phyloP scores from a whole-genome alignment of 2,797 vertebrate species.

The Crocidura indochinensis region DNA sequence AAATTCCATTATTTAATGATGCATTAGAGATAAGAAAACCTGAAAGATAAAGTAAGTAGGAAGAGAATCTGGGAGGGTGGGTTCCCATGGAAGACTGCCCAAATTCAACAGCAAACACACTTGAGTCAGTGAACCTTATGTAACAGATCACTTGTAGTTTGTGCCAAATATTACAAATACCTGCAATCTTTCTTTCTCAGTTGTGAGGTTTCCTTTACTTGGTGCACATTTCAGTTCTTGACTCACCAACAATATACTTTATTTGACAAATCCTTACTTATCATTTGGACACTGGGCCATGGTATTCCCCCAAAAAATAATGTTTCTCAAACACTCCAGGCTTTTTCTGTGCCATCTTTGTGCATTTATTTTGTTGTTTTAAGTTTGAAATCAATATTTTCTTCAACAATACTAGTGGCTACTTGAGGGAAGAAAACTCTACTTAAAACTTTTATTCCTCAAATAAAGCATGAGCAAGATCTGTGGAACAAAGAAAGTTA shows the following conservation, averaged over 20 bases:
- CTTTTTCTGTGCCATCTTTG: neutral
- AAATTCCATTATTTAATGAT: conserved; percentile 4
- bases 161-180: neutral
- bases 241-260: neutral
- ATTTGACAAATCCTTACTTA: neutral
- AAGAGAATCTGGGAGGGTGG: neutral
- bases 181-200: neutral
- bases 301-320: neutral
- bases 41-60: neutral
- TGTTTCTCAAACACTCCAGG: neutral
- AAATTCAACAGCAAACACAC: neutral
- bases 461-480: conserved; percentile 22
- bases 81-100: neutral
- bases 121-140: neutral
- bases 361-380: conserved; percentile 27
- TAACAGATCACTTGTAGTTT: neutral
- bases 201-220: neutral
- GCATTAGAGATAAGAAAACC: conserved; percentile 4
- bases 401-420: neutral
- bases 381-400: conserved; percentile 24
- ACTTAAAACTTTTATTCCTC: neutral
- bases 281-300: neutral
- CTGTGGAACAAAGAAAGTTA: neutral
- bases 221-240: neutral
- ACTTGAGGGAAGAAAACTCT: neutral